Percentiles rank a stretch among this genome's conserved stretches.
phyloP scores from a whole-genome alignment of 2,797 vertebrate species.

The Silurus lanzhouensis region DNA sequence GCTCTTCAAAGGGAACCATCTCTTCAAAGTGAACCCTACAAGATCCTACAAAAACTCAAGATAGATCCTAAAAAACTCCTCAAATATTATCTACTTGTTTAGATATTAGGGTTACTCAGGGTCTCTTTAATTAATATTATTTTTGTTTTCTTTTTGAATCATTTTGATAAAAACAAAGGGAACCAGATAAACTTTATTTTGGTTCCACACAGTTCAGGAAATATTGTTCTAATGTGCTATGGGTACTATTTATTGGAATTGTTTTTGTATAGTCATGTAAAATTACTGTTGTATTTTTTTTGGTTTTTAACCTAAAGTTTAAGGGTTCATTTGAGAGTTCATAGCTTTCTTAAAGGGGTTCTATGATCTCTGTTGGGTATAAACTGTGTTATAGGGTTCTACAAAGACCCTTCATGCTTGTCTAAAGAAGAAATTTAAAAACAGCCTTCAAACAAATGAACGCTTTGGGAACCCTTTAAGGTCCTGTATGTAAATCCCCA shows the following conservation, averaged over 20 bases:
- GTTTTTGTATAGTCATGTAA: too few relatives aligned
- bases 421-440: too few relatives aligned
- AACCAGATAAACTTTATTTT: too few relatives aligned
- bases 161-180: background rate
- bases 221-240: background rate
- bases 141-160: background rate
- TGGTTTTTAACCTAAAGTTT: background rate
- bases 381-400: background rate
- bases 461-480: background rate
- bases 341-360: background rate
- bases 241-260: background rate
- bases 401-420: background rate
- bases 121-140: background rate
- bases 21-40: background rate
- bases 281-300: too few relatives aligned
- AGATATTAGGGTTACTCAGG: background rate
- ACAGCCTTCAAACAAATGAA: too few relatives aligned
- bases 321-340: background rate
- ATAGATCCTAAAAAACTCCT: background rate
- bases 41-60: too few relatives aligned
- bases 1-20: background rate
- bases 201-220: background rate
- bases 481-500: too few relatives aligned
- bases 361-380: background rate
- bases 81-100: background rate